These are phyloP conservation scores for Meloidogyne floridensis DNA, from an alignment of 1,140 invertebrate genomes.

Conservation along the genomic window DNA sequence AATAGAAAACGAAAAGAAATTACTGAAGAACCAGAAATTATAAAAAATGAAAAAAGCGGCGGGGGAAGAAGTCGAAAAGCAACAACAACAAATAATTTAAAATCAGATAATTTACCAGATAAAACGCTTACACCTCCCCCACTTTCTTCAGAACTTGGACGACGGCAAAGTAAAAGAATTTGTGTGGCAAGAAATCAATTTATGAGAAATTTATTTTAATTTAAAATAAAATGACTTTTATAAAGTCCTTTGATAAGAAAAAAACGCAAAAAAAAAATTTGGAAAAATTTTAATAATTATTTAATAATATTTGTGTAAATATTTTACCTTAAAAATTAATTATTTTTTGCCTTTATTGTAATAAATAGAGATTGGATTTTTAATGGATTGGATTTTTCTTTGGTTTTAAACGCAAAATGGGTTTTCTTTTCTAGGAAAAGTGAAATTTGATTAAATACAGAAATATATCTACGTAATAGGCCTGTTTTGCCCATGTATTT, in stretches of 20 bases:
- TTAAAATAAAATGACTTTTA: neutral
- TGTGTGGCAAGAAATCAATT: slow-evolving; percentile 43
- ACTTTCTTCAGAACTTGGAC: slow-evolving; percentile 32
- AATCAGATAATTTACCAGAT: neutral
- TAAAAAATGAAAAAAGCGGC: neutral
- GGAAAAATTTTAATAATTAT: neutral
- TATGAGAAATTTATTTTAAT: slow-evolving; percentile 22
- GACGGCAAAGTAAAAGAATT: slow-evolving; percentile 41
- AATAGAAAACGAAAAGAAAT: slow-evolving; percentile 11
- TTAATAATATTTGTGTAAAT: no score
- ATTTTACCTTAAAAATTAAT: no score
- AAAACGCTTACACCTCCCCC: slow-evolving; percentile 11
- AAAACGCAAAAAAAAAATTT: neutral
- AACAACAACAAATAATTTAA: neutral
- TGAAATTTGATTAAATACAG: no score
- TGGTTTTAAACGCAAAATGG: no score
- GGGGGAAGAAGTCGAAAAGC: neutral
- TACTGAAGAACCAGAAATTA: neutral
- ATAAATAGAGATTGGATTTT: no score
- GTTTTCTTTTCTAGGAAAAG: no score
- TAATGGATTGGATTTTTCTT: no score
- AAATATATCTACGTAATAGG: no score
- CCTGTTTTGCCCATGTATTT: no score
- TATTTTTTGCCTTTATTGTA: no score
- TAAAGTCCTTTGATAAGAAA: neutral